Evolutionary conservation across 2,888 invertebrate genomes (phyloP).

Genomic region (Agonopterix subpropinquella): DNA sequence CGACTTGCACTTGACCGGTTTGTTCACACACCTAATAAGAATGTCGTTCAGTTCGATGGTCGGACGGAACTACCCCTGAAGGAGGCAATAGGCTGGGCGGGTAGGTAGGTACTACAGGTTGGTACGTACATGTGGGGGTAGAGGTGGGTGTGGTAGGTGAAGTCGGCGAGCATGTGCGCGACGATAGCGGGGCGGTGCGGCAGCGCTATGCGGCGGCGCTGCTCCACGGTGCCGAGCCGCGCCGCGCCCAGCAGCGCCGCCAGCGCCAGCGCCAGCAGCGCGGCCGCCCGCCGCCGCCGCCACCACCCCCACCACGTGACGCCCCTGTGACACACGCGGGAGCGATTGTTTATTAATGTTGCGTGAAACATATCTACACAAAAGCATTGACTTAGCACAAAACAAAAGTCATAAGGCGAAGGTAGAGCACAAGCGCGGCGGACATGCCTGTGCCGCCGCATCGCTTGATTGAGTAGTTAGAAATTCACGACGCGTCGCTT

Average conservation of each 20-base stretch:
- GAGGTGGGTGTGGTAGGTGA: conserved; percentile 32
- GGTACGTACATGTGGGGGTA: conserved; percentile 15
- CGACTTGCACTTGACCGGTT: no score
- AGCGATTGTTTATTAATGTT: neutral
- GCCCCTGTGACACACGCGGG: neutral
- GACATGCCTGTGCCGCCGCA: no score
- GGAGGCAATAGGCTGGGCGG: no score
- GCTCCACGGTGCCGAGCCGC: conserved; percentile 2
- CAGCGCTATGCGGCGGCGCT: conserved; percentile 5
- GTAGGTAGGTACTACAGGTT: neutral
- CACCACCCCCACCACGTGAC: neutral
- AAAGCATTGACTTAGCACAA: no score
- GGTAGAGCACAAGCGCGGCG: no score
- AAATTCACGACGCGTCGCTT: no score
- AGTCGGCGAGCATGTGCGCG: conserved; percentile 47
- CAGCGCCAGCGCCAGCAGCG: conserved; percentile 8
- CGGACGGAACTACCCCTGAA: no score
- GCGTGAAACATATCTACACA: no score
- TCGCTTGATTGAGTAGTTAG: no score
- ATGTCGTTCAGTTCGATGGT: no score
- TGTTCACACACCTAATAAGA: no score
- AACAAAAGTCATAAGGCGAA: no score
- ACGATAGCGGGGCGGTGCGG: conserved; percentile 15
- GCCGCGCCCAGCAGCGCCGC: neutral
- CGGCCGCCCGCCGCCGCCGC: neutral